These are phyloP conservation scores for Diadophis punctatus DNA, from an alignment of 2,113 vertebrate genomes.

Conservation along the genomic window DNA sequence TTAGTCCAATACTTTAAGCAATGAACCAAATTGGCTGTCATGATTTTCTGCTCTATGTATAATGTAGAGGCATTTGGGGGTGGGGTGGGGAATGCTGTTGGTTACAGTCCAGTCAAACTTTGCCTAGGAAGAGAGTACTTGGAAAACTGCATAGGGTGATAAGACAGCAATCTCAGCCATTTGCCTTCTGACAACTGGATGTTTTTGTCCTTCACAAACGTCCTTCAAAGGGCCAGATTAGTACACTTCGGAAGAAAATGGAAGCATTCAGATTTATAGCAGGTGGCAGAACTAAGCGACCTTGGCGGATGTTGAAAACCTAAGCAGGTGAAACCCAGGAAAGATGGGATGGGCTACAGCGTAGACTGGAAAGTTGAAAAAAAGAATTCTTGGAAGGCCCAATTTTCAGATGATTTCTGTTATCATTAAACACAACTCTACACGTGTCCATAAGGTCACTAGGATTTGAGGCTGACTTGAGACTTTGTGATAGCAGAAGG, in stretches of 20 bases:
- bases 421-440: not conserved
- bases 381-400: not conserved
- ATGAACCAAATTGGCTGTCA: not conserved
- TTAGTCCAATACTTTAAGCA: not conserved
- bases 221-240: not conserved
- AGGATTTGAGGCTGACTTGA: not conserved
- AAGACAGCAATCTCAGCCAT: not conserved
- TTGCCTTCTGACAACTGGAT: not conserved
- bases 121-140: not conserved
- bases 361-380: not conserved
- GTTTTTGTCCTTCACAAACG: not conserved
- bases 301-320: not conserved
- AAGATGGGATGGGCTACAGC: not conserved
- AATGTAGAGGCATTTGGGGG: not conserved
- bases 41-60: not conserved
- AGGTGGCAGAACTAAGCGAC: not conserved
- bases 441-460: not conserved
- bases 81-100: not conserved
- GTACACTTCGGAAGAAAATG: not conserved
- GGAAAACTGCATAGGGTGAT: not conserved
- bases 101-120: not conserved
- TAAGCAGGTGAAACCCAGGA: not conserved
- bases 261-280: not conserved
- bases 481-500: not conserved
- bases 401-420: not conserved